A percentile compares a stretch with the other conserved stretches of the same genome.
phyloP scores from a whole-genome alignment of 2,888 invertebrate genomes.

The Drosophila koepferae region DNA sequence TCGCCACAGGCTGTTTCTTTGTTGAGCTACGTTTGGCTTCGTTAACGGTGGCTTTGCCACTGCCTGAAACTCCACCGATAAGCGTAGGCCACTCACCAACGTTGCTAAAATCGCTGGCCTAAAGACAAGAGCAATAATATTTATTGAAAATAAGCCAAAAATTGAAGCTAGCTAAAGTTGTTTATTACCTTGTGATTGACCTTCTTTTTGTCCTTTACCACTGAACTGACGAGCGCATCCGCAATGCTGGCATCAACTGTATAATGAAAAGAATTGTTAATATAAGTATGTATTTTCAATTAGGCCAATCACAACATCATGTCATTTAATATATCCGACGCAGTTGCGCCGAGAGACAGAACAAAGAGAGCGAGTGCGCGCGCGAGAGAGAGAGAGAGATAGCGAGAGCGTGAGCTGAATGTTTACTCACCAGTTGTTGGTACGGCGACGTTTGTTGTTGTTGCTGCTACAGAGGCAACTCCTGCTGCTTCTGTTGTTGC shows the following conservation, averaged over 20 bases:
- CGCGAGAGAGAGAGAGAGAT: not conserved
- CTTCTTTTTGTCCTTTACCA: conserved; percentile 86
- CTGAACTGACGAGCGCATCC: conserved; percentile 79
- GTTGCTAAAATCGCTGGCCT: conserved; percentile 95
- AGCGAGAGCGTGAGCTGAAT: conserved; percentile 2
- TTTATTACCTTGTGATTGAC: conserved; percentile 87
- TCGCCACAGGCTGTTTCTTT: conserved; percentile 72
- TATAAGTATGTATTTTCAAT: conserved; percentile 46
- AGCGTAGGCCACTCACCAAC: conserved; percentile 97
- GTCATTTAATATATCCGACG: conserved; percentile 29
- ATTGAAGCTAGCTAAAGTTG: not conserved
- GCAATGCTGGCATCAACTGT: conserved; percentile 73
- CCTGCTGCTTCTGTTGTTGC: conserved; percentile 5
- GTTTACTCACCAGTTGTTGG: conserved; percentile 76
- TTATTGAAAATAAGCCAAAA: not conserved
- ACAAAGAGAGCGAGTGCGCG: conserved; percentile 3
- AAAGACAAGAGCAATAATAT: not conserved
- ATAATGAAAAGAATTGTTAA: conserved; percentile 30
- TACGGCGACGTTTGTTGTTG: conserved; percentile 35
- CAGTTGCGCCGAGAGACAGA: conserved; percentile 53
- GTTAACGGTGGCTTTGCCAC: conserved; percentile 86
- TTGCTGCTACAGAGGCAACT: not conserved
- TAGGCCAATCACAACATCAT: conserved; percentile 58
- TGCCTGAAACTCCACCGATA: conserved; percentile 86
- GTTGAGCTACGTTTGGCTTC: conserved; percentile 82